Evolutionary conservation across 2,888 invertebrate genomes (phyloP).

Genomic region (Philonicus albiceps): DNA sequence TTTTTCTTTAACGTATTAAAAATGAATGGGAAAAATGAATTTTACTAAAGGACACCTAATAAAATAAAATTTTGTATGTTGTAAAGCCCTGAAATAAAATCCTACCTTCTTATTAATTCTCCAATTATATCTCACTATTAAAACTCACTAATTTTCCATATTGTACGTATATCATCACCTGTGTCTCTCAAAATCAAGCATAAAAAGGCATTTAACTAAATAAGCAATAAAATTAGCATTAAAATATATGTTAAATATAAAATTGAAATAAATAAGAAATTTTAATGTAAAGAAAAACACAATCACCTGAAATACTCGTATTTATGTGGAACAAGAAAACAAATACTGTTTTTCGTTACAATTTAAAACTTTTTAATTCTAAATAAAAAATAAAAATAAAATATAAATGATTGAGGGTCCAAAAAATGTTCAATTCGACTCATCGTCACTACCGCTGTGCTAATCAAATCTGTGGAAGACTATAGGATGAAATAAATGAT

Average conservation of each 20-base stretch:
- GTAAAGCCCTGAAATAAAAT: not conserved
- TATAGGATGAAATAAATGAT: conserved; percentile 6
- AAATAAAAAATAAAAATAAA: conserved; percentile 1
- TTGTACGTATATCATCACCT: not conserved
- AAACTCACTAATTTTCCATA: not conserved
- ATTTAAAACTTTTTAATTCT: conserved; percentile 15
- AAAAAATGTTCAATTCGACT: conserved; percentile 43
- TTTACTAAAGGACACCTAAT: not conserved
- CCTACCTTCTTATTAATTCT: not conserved
- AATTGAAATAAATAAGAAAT: not conserved
- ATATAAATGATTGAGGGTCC: conserved; percentile 41
- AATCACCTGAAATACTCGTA: conserved; percentile 13
- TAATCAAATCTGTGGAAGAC: conserved; percentile 25
- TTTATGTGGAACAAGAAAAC: not conserved
- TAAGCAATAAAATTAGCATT: not conserved
- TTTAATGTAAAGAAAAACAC: not conserved
- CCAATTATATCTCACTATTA: not conserved
- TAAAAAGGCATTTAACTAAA: not conserved
- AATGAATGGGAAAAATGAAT: too few species aligned
- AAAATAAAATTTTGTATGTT: not conserved
- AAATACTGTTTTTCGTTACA: not conserved
- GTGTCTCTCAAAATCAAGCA: not conserved
- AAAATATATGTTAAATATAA: not conserved
- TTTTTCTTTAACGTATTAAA: not conserved
- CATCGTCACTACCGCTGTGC: conserved; percentile 30